phyloP scores from a whole-genome alignment of 2,888 invertebrate species.

The Chromoteleia sp. region DNA sequence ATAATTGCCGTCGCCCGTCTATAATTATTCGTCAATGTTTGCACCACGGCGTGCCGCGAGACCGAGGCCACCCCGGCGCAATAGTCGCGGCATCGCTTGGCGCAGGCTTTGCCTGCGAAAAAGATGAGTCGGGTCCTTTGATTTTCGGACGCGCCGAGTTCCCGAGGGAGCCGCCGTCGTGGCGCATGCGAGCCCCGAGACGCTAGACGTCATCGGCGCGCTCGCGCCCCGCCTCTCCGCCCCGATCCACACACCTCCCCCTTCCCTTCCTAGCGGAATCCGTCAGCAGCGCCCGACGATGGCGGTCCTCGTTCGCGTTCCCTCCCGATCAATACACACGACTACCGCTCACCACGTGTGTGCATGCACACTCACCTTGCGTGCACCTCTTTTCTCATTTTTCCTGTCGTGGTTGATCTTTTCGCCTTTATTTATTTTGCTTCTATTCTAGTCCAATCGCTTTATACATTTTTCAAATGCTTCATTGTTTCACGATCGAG shows the following conservation, averaged over 20 bases:
- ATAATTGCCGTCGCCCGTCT: slow-evolving; percentile 30
- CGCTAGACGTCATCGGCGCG: slow-evolving; percentile 37
- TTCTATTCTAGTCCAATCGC: no score
- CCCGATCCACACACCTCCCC: neutral
- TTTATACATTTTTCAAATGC: no score
- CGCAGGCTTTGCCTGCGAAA: no score
- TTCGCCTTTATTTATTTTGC: neutral
- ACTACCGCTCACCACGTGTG: slow-evolving; percentile 61
- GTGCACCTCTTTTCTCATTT: slow-evolving; percentile 14
- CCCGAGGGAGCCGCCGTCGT: neutral
- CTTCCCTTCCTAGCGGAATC: slow-evolving; percentile 9
- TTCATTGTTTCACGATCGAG: no score
- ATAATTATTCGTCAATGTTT: slow-evolving; percentile 35
- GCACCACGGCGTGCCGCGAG: slow-evolving; percentile 8
- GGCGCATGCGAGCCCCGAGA: slow-evolving; percentile 42
- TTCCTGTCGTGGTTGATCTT: neutral
- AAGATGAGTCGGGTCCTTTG: slow-evolving; percentile 11
- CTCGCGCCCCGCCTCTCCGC: neutral
- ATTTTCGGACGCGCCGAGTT: slow-evolving; percentile 4
- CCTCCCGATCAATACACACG: slow-evolving; percentile 62
- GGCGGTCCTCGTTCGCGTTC: slow-evolving; percentile 49
- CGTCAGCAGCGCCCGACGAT: slow-evolving; percentile 35
- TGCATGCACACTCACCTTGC: slow-evolving; percentile 27
- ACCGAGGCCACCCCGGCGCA: slow-evolving; percentile 1
- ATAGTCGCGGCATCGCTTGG: no score